Evolutionary conservation across 2,113 vertebrate genomes (phyloP), one percentile per base, ranked within the genome.

Genomic region (Sclerurus mexicanus): DNA sequence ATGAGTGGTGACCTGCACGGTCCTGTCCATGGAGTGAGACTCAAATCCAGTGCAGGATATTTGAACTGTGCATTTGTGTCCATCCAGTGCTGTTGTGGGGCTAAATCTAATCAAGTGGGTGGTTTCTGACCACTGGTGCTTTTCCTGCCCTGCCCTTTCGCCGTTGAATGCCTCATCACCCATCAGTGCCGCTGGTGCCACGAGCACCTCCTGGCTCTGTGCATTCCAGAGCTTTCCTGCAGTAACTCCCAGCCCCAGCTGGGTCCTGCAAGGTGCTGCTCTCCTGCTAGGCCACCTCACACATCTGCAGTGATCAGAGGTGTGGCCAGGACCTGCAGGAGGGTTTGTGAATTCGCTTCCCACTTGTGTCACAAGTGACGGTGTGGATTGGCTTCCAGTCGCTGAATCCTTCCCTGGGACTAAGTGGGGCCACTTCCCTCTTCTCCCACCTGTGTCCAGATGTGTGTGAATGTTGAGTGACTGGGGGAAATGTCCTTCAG

Each of bases 101-200:
- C 74, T 75, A 16, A 15, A 11, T 62, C 53, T 60, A 42, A 27
- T 58, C 33, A 20, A 40, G 73, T 30, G 18, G 3, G 1, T 66
- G 1, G 7, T 49, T 77, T 28, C 46, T 66, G 67, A 39, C 24
- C 25, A 9, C 42, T 31, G 2, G 12, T 30, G 1, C 55, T 37
- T 13, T 40, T 28, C 44, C 59, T 72, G 37, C 67, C 24, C 79
- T 88, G 42, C 39, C 86, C 50, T 37, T 40, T 6, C 3, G 0
- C 4, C 30, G 27, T 47, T 52, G 20, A 37, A n/a, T 3, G 9
- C 35, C 52, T 55, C 9, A 0, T 13, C 37, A 6, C 4, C 59
- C 40, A 14, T 39, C 5, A 6, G 7, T n/a, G 58, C 35, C 64
- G 3, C 55, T 52, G 0, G 7, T 77, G 76, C 17, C 1, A 0